Conservation (phyloP, 2,113 vertebrate genomes). For the Ahaetulla prasina region DNA sequence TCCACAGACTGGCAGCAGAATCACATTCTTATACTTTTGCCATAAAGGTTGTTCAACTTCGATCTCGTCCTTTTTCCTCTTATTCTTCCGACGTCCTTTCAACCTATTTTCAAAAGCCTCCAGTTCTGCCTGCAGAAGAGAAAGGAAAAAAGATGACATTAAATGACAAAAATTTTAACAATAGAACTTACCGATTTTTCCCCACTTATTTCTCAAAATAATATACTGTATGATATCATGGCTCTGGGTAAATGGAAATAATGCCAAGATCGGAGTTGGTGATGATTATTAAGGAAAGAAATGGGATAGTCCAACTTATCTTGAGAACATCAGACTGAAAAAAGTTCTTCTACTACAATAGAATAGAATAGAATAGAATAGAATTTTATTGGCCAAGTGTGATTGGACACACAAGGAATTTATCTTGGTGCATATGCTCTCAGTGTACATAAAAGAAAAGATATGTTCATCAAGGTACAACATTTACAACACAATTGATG, state of each 20-base stretch:
- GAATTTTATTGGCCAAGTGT: too few relatives aligned
- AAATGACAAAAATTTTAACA: background rate
- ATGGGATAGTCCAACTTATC: background rate
- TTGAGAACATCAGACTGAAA: background rate
- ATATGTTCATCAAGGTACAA: too few relatives aligned
- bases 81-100: constrained; percentile 85
- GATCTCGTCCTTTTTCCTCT: constrained; percentile 79
- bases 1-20: constrained; percentile 74
- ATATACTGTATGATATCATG: background rate
- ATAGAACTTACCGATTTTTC: background rate
- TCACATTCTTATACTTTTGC: constrained; percentile 74
- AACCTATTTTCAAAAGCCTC: constrained; percentile 93
- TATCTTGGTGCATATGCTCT: too few relatives aligned
- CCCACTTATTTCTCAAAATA: background rate
- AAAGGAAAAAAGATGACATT: constrained; percentile 20
- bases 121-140: constrained; percentile 82
- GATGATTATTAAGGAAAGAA: background rate
- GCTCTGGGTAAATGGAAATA: background rate
- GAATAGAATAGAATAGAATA: too few relatives aligned
- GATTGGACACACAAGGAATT: too few relatives aligned
- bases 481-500: too few relatives aligned
- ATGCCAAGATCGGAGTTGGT: background rate
- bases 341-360: background rate
- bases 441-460: too few relatives aligned
- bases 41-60: constrained; percentile 69